Conservation (phyloP, 2,113 vertebrate genomes). For the Microcebus murinus region DNA sequence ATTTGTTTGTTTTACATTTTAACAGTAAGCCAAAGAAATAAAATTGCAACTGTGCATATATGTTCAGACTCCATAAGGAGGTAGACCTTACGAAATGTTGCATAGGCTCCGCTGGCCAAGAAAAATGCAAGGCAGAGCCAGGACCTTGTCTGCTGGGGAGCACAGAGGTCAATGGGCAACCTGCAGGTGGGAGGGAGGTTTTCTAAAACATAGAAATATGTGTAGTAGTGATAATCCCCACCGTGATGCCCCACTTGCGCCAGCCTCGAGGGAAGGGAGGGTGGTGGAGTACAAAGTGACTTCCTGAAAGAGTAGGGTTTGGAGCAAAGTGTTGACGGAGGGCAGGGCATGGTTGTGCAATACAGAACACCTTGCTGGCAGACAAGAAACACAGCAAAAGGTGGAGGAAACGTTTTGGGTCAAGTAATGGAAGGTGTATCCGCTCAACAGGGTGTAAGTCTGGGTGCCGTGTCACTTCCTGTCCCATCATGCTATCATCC, state of each 20-base stretch:
- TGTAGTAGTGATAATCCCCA: fast-evolving
- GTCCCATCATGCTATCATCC: neutral
- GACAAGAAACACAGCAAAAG: neutral
- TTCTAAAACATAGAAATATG: neutral
- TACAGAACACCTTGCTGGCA: too few species aligned
- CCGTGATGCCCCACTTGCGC: neutral
- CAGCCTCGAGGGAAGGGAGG: neutral
- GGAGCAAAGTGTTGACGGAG: neutral
- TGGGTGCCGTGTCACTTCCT: neutral
- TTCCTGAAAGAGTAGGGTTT: neutral
- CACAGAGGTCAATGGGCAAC: neutral
- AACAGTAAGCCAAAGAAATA: neutral
- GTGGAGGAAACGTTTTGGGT: fast-evolving
- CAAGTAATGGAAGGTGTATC: neutral
- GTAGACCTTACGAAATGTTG: neutral
- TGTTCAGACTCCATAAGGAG: neutral
- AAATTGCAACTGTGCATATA: neutral
- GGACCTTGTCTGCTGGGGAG: neutral
- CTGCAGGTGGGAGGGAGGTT: neutral
- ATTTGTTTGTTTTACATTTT: neutral
- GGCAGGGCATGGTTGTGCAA: neutral
- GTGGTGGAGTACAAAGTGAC: neutral
- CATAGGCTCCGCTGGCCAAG: neutral
- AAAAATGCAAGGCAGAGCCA: neutral
- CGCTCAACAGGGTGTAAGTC: neutral